Base-by-base conservation (phyloP, 2,113 vertebrate species). In the Triplophysa rosa region DNA sequence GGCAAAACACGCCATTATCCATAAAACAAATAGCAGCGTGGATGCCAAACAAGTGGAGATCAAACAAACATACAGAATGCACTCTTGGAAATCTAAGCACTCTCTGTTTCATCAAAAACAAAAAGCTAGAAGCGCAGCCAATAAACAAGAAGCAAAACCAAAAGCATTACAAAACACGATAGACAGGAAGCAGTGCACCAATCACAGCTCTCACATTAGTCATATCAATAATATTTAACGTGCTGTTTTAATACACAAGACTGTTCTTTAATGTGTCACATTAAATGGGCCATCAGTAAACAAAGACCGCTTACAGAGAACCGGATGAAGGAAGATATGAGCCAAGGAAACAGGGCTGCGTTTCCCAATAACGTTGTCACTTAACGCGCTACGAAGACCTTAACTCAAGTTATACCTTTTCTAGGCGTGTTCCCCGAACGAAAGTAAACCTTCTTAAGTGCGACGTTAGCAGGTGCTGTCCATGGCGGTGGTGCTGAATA, bases 21-120 rank as follows among this genome's bases (percentile, higher is more conserved):
- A 73, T 45, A 40, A 59, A 73, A 62, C 71, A 77, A 77, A 77
- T 24, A 77, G 13, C 72, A 4, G 14, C 0, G 6, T 49, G 45
- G 59, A 29, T 29, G 72, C 23, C 19, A 10, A 45, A 49, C 42
- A 49, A 64, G 59, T 2, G 8, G 40, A 2, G 61, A 64, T 45
- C 67, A 71, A 2, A 19, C 67, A 67, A 78, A 75, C 77, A 81
- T 23, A 11, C 49, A 71, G 79, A n/a, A 11, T 42, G 69, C 29
- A 77, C 80, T 81, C 67, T 47, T 70, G 14, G 63, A 63, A 82
- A 76, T 12, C 68, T 59, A 87, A 71, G 76, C 79, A 67, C 17
- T 73, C n/a, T 61, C n/a, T 3, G 6, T 61, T 14, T 16, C 24
- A 17, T 29, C 29, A 29, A 23, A 74, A 17, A 42, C 13, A 66